These are phyloP conservation scores for Cervus canadensis DNA, from an alignment of 2,113 vertebrate species.

Conservation along the genomic window DNA sequence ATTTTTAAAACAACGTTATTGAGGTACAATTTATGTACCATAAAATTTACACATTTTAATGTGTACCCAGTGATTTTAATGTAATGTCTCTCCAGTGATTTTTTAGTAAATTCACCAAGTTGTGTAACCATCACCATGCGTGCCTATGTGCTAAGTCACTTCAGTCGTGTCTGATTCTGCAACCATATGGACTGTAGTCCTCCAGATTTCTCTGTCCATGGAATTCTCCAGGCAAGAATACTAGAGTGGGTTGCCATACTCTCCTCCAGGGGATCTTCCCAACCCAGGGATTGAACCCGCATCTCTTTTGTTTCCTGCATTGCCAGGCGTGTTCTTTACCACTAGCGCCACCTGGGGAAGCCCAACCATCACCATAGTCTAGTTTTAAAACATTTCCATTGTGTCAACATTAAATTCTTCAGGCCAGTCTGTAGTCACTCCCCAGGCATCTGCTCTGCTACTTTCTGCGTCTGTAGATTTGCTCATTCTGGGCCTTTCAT, in stretches of 20 bases:
- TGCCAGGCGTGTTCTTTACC: not conserved
- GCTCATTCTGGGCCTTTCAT: not conserved
- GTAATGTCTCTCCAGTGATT: not conserved
- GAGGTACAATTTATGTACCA: not conserved
- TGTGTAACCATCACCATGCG: rapidly evolving
- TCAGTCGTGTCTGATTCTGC: not conserved
- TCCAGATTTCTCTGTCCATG: not conserved
- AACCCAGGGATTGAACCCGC: not conserved
- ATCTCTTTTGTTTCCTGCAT: not conserved
- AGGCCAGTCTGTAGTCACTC: not conserved
- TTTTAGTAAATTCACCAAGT: not conserved
- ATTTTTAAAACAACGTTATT: not conserved
- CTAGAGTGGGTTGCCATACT: not conserved
- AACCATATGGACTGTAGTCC: not conserved
- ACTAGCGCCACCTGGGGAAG: not conserved
- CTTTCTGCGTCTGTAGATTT: not conserved
- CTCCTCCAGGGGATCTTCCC: not conserved
- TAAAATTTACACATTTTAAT: not conserved
- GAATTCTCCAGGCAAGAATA: not conserved
- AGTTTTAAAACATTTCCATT: not conserved
- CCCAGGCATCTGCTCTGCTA: not conserved
- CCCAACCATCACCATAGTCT: not conserved
- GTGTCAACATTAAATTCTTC: not conserved
- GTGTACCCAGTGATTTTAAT: not conserved
- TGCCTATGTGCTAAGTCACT: not conserved